A percentile compares a stretch with the other conserved stretches of the same genome.
phyloP scores from a whole-genome alignment of 2,113 vertebrate species.

The Mungos mungo region DNA sequence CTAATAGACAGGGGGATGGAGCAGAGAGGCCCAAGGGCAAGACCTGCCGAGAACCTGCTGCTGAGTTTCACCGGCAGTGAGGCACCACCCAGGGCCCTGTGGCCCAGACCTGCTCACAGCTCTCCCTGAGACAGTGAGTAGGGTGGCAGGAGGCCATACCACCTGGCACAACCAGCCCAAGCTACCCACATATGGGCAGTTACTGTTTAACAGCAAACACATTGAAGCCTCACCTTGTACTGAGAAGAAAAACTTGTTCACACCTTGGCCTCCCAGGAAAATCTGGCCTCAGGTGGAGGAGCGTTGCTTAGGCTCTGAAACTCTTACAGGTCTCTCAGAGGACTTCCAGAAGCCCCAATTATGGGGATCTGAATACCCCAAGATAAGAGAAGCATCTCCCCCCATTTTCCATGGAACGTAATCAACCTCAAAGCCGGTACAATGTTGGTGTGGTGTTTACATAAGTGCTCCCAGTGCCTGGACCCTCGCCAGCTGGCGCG shows the following conservation, averaged over 20 bases:
- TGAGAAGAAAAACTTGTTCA: not conserved
- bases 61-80: not conserved
- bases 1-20: not conserved
- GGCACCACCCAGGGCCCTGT: not conserved
- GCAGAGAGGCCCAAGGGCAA: not conserved
- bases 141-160: not conserved
- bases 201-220: not conserved
- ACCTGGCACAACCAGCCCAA: not conserved
- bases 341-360: not conserved
- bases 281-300: no score
- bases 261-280: not conserved
- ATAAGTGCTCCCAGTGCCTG: not conserved
- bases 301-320: not conserved
- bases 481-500: not conserved
- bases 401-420: slow-evolving; percentile 17
- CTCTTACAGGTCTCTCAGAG: not conserved
- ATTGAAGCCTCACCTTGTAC: not conserved
- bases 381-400: not conserved
- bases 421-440: slow-evolving; percentile 48
- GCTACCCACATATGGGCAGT: not conserved
- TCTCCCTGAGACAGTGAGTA: no score
- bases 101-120: not conserved
- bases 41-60: not conserved
- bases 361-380: not conserved
- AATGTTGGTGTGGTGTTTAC: not conserved